Base-by-base conservation (phyloP, 2,888 invertebrate genomes). In the Dichetophora obliterata region DNA sequence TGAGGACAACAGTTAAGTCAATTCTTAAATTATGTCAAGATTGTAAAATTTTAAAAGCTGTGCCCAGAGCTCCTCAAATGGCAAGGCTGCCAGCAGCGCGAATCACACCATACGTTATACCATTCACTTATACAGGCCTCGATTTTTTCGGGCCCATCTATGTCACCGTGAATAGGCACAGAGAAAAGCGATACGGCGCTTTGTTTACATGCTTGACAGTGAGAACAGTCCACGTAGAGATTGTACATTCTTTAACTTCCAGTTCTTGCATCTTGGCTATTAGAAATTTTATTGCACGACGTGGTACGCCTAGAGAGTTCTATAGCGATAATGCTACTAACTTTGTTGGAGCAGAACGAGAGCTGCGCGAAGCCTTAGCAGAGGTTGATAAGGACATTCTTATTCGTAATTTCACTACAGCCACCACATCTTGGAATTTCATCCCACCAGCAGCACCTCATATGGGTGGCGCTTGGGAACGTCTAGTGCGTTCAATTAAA, bases 271-370 rank as follows among this genome's bases (percentile, higher is more conserved):
- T 24, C 79, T 78, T 37, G 37, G 5, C 37, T 8, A 37, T 37
- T 6, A 37, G 37, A 37, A 37, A 37, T 37, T 5, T 37, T 8
- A 79, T 79, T 43, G 71, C 80, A 2, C 65, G 80, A 14, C 52
- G 81, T 71, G 80, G 80, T n/a, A 27, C 69, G 8, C 79, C 80
- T 0, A 5, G 66, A 9, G 78, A 81, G 43, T 71, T 80, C 27
- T 77, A n/a, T 34, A 78, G 75, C 3, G 81, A 82, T 57, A 80
- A 82, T 54, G 81, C 80, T 19, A 80, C 79, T 4, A 82, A 81
- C 52, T 80, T 81, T 50, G 76, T 65, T n/a, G 77, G 76, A 2
- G 66, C 80, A 14, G 77, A 79, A n/a, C 77, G 77, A 43, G 79
- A 81, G 50, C 71, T 81, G 52, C 57, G 54, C 24, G 79, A 77